Base-by-base conservation (phyloP, 2,888 invertebrate species). In the Empis livida region DNA sequence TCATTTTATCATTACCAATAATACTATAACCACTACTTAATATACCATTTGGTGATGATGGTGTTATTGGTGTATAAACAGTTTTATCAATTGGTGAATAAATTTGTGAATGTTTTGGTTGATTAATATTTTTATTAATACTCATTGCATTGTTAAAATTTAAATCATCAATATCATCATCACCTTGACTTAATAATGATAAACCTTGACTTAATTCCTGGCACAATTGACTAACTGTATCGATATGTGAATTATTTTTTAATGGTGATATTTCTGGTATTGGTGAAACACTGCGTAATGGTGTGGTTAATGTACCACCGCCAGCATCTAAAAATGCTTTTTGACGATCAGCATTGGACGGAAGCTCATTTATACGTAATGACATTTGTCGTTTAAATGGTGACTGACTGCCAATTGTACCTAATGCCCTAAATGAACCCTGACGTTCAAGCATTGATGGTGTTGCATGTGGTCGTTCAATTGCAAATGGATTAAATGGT, bases 371-470 rank as follows among this genome's bases (percentile, higher is more conserved):
- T 59, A 95, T 83, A 53, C 95, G 83, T 55, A 96, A 77, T 52
- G 95, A 96, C 76, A 95, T 84, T 70, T 96, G 94, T 41, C 96
- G 79, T 73, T 97, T 96, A 73, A 91, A 97, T 51, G 87, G 96
- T 15, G 92, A 92, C 61, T 85, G 87, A 70, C 75, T 82, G 60
- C 73, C 74, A 51, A 75, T 66, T 61, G 87, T 87, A 58, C 83
- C 80, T 69, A 95, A 89, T 43, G 91, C 92, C 46, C 94, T 78
- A 75, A 94, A 93, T 52, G 93, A 93, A 55, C 94, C 92, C 72
- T 99, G 96, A 31, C 97, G 76, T 68, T 95, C 89, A 47, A 99
- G 76, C 79, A 97, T 84, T 55, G 88, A 85, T 31, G 89, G 87
- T 39, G 96, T 94, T 49, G 96, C 96, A 64, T 94, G 94, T 3